Percentiles rank a stretch among this genome's conserved stretches.
These are phyloP conservation scores for Sciurus niger DNA, from an alignment of 2,113 vertebrate genomes.

Conservation along the genomic window DNA sequence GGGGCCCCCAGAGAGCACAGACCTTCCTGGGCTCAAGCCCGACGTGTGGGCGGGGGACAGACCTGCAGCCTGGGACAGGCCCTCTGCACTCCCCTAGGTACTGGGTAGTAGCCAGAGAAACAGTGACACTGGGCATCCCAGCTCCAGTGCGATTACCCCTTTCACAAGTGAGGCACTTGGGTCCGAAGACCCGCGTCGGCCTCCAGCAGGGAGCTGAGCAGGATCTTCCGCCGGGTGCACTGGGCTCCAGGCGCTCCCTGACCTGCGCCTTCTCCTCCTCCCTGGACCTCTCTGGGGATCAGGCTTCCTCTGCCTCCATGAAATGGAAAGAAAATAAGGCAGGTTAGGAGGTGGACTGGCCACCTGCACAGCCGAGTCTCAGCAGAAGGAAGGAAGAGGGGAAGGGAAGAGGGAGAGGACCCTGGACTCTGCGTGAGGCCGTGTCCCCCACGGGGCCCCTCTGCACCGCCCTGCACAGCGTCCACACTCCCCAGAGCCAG, in stretches of 20 bases:
- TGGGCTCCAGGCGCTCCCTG: neutral
- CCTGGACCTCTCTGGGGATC: neutral
- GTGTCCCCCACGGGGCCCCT: no score
- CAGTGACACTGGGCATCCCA: neutral
- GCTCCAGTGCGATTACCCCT: neutral
- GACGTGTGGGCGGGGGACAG: neutral
- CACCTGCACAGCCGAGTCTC: neutral
- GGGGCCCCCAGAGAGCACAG: fast-evolving
- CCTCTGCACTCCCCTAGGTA: no score
- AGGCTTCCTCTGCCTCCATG: neutral
- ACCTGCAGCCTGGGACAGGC: neutral
- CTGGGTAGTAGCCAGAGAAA: fast-evolving
- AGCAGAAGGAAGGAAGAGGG: neutral
- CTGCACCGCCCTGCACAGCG: no score
- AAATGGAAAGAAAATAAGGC: neutral
- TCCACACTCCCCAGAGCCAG: neutral
- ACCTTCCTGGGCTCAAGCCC: neutral
- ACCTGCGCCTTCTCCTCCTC: neutral
- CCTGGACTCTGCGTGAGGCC: neutral
- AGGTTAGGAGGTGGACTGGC: neutral
- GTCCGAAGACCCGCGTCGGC: neutral
- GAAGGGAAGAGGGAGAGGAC: fast-evolving
- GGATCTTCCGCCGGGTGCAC: fast-evolving
- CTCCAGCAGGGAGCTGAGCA: no score
- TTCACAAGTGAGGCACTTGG: neutral